These are phyloP conservation scores for Caerostris extrusa DNA, from an alignment of 1,140 invertebrate species.

Conservation along the genomic window DNA sequence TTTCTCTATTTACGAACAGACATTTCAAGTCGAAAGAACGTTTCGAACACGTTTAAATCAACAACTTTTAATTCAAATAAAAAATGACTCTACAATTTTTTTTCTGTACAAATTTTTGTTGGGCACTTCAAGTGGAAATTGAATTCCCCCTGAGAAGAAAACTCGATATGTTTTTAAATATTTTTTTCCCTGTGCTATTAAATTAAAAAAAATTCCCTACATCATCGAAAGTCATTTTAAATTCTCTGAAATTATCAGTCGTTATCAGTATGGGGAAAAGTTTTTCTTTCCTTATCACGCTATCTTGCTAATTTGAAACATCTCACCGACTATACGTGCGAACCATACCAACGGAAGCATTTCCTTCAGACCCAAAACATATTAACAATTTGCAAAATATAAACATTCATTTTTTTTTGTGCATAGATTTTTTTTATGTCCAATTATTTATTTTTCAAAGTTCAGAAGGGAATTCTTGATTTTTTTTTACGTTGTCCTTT, in stretches of 20 bases:
- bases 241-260: slow-evolving; percentile 27
- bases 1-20: no score
- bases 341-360: neutral
- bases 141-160: neutral
- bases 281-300: neutral
- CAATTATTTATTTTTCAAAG: slow-evolving; percentile 68
- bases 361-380: slow-evolving; percentile 16
- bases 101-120: no score
- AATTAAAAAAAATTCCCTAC: neutral
- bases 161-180: neutral
- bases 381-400: slow-evolving; percentile 69
- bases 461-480: slow-evolving; percentile 12
- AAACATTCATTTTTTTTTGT: slow-evolving; percentile 28
- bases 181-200: neutral
- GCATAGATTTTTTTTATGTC: neutral
- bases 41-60: no score
- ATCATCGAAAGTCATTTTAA: slow-evolving; percentile 38
- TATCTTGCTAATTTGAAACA: slow-evolving; percentile 16
- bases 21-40: no score
- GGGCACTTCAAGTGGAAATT: neutral
- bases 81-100: no score
- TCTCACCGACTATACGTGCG: neutral
- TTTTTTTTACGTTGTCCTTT: neutral
- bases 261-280: slow-evolving; percentile 7
- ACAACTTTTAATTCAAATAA: no score